Evolutionary conservation across 2,888 invertebrate genomes (phyloP).

Genomic region (Drosophila mayaguana): DNA sequence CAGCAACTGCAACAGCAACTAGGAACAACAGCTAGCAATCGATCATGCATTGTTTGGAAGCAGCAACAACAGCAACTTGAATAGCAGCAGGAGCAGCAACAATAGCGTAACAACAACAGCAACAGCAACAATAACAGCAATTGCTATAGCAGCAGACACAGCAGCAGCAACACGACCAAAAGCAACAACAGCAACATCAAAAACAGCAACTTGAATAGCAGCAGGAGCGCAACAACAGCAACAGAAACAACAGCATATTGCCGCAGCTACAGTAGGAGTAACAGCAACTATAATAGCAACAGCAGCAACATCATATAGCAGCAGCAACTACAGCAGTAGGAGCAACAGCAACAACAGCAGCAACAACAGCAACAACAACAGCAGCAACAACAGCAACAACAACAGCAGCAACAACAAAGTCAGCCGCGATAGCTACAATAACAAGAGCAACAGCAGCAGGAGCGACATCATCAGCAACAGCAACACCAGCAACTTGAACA

Average conservation of each 20-base stretch:
- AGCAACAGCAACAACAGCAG: not conserved
- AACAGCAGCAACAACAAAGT: not conserved
- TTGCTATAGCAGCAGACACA: not conserved
- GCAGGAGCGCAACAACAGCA: not conserved
- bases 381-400: not conserved
- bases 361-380: not conserved
- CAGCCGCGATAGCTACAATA: not conserved
- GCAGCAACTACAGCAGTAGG: too few species aligned
- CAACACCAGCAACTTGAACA: not conserved
- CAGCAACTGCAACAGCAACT: slow-evolving; percentile 4
- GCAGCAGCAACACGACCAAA: not conserved
- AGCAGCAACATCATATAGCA: not conserved
- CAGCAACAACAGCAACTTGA: not conserved
- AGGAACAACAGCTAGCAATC: not conserved
- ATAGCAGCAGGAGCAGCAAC: not conserved
- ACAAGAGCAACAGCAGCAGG: not conserved
- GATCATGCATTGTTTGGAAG: not conserved
- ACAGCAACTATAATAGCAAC: not conserved
- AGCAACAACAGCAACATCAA: not conserved
- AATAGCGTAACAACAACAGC: not conserved
- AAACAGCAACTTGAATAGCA: not conserved
- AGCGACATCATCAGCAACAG: not conserved
- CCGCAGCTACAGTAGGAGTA: not conserved
- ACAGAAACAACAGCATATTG: not conserved
- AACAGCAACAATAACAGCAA: not conserved